Evolutionary conservation across 2,888 invertebrate genomes (phyloP).

Genomic region (Lacanobia wlatinum): DNA sequence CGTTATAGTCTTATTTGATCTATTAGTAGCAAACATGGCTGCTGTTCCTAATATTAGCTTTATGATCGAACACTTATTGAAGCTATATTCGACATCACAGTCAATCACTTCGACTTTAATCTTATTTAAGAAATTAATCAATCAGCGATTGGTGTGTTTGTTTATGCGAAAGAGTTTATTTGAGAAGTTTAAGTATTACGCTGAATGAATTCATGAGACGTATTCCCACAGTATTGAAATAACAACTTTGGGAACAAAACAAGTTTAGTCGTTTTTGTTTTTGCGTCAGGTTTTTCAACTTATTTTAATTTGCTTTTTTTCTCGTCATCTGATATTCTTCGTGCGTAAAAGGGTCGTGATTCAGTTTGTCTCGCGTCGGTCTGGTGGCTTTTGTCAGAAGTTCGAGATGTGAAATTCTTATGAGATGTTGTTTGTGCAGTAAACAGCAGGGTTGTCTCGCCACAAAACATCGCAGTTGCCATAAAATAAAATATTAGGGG

Average conservation of each 20-base stretch:
- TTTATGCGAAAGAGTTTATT: conserved; percentile 40
- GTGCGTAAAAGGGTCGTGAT: conserved; percentile 49
- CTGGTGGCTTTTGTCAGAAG: conserved; percentile 32
- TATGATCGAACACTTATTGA: conserved; percentile 34
- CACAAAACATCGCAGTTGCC: not conserved
- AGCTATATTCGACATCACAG: conserved; percentile 32
- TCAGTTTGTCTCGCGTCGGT: conserved; percentile 37
- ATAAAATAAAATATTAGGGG: conserved; percentile 11
- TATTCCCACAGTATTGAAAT: conserved; percentile 27
- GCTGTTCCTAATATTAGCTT: conserved; percentile 30
- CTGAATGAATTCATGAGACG: conserved; percentile 18
- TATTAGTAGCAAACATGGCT: conserved; percentile 26
- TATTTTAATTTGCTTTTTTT: conserved; percentile 46
- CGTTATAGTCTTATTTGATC: conserved; percentile 37
- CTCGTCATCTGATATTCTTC: conserved; percentile 43
- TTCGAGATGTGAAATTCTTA: conserved; percentile 32
- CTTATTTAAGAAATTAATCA: conserved; percentile 40
- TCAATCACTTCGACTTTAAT: conserved; percentile 47
- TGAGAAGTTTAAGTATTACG: conserved; percentile 26
- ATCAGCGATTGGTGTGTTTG: conserved; percentile 37
- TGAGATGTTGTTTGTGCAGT: conserved; percentile 21
- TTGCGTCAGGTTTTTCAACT: conserved; percentile 26
- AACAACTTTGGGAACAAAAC: conserved; percentile 35
- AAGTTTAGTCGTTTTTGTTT: conserved; percentile 11
- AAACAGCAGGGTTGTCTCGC: conserved; percentile 21